Evolutionary conservation across 2,113 vertebrate species (phyloP).

Genomic region (Dromas ardeola): DNA sequence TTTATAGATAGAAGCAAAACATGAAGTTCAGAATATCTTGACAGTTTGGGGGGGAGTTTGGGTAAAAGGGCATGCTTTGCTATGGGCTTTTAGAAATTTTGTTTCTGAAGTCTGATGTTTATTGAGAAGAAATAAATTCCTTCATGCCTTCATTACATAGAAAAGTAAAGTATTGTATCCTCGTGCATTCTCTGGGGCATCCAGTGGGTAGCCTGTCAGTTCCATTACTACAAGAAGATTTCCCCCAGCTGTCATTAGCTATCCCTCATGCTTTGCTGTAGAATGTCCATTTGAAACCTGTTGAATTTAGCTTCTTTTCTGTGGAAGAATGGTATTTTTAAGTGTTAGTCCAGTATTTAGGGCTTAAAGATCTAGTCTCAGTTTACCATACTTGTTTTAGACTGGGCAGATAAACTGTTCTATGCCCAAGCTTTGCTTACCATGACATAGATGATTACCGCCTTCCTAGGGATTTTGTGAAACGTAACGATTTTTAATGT

Average conservation of each 20-base stretch:
- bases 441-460: neutral
- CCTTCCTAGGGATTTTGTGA: neutral
- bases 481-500: neutral
- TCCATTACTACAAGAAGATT: constrained; percentile 18
- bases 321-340: neutral
- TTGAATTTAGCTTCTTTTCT: neutral
- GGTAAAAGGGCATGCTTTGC: neutral
- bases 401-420: neutral
- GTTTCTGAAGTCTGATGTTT: neutral
- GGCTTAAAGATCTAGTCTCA: neutral
- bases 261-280: neutral
- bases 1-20: neutral
- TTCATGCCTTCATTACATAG: neutral
- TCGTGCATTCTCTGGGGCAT: neutral
- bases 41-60: neutral
- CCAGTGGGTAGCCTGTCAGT: neutral
- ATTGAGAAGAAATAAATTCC: neutral
- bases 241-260: neutral
- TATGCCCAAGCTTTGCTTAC: neutral
- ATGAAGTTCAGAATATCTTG: neutral
- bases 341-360: neutral
- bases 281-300: neutral
- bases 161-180: neutral
- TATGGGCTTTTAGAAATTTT: neutral
- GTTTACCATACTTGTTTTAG: neutral